Evolutionary conservation across 2,888 invertebrate species (phyloP).

Genomic region (Nebria salina): DNA sequence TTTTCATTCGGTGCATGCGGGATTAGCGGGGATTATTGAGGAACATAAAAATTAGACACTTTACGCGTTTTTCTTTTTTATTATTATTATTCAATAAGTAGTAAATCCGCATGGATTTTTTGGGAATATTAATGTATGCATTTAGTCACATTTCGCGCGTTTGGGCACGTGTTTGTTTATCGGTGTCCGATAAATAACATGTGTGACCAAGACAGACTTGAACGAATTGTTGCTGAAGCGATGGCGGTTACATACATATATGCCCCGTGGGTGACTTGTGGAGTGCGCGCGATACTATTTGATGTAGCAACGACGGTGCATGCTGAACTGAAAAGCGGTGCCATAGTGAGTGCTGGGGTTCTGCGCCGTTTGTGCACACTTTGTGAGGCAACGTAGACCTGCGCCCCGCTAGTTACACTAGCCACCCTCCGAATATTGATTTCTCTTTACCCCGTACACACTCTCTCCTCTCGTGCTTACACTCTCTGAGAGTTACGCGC

Average conservation of each 20-base stretch:
- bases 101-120: neutral
- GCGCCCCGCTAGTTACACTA: slow-evolving; percentile 57
- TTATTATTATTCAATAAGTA: neutral
- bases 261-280: slow-evolving; percentile 2
- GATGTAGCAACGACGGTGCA: neutral
- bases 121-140: neutral
- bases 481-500: slow-evolving; percentile 41
- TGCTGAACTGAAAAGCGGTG: slow-evolving; percentile 15
- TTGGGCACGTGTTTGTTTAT: neutral
- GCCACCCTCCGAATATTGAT: slow-evolving; percentile 62
- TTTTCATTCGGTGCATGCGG: neutral
- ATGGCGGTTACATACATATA: neutral
- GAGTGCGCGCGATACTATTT: slow-evolving; percentile 5
- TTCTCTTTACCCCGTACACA: slow-evolving; percentile 59
- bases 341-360: neutral
- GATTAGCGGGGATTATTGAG: neutral
- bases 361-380: slow-evolving; percentile 1
- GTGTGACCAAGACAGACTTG: neutral
- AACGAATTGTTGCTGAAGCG: neutral
- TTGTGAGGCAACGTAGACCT: slow-evolving; percentile 55
- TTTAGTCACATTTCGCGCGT: neutral
- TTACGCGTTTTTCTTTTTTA: neutral
- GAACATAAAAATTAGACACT: neutral
- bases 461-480: slow-evolving; percentile 39
- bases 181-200: neutral